phyloP scores from a whole-genome alignment of 2,888 invertebrate genomes.

The Xiphydria camelus region DNA sequence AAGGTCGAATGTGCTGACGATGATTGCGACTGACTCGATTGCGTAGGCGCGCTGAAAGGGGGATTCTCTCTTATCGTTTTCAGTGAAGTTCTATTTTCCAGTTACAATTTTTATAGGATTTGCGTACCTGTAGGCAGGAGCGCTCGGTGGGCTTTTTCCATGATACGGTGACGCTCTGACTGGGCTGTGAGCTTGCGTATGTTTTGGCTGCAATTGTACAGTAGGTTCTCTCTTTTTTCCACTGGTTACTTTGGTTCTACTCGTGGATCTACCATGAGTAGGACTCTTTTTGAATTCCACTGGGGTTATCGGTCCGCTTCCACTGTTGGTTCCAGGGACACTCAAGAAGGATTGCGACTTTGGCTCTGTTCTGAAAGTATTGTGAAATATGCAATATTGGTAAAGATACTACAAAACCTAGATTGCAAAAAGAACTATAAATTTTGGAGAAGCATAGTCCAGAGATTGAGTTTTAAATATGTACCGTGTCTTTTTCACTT shows the following conservation, averaged over 20 bases:
- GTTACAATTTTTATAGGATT: too few relatives aligned
- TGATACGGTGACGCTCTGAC: conserved; percentile 46
- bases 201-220: conserved; percentile 45
- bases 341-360: conserved; percentile 38
- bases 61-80: too few relatives aligned
- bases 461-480: background rate
- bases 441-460: too few relatives aligned
- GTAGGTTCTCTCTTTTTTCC: conserved; percentile 52
- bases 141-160: conserved; percentile 43
- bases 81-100: too few relatives aligned
- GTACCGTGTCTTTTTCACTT: conserved; percentile 88
- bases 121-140: conserved; percentile 36
- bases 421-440: too few relatives aligned
- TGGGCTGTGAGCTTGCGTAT: conserved; percentile 40
- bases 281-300: conserved; percentile 48
- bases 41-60: too few relatives aligned
- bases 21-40: too few relatives aligned
- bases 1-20: conserved; percentile 66
- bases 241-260: conserved; percentile 52
- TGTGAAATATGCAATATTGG: too few relatives aligned
- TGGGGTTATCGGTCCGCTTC: conserved; percentile 42
- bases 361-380: conserved; percentile 37
- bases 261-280: conserved; percentile 46
- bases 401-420: too few relatives aligned
- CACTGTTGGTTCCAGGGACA: conserved; percentile 28